Base-by-base conservation (phyloP, 2,113 vertebrate genomes). In the Phylloscopus trochiloides region DNA sequence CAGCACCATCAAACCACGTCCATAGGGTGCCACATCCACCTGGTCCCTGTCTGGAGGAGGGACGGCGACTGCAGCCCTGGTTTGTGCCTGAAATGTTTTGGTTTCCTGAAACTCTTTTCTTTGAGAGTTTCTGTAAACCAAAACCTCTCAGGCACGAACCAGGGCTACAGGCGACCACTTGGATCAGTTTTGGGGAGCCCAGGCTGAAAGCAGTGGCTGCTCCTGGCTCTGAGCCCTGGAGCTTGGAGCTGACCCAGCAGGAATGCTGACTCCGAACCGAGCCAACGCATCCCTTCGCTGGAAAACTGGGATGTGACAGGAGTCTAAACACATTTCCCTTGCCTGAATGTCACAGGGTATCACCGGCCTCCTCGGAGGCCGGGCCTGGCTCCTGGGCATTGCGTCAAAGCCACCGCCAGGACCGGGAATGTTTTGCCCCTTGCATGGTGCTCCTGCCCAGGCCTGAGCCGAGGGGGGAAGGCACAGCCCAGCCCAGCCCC, bases 361-460 rank as follows among this genome's bases (percentile, higher is more conserved):
- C 24, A 40, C 38, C 14, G 40, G 40, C 40, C 40, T 40, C 40
- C 40, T 58, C 38, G 42, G 42, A 54, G 55, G 40, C 34, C 19
- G 7, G 25, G 70, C 13, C 45, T 40, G 48, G 57, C 47, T 92
- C 65, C 38, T 3, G 51, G 34, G 59, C 42, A 9, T 6, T 26
- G 50, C 0, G 0, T 26, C 54, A 65, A 13, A 68, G 62, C 17
- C 42, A 28, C 25, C 7, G 12, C 45, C 12, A 70, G 19, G 12
- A 75, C 3, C 8, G 4, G 74, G 90, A 36, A 29, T 20, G 19
- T 47, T 68, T 36, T 14, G 12, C 50, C 77, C 47, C 38, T 58
- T 5, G 24, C 16, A 1, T 0, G 0, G 45, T 0, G 2, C 3
- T 66, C 24, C 79, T 14, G 34, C 52, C 16, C 8, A 3, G 71